Evolutionary conservation across 2,888 invertebrate genomes (phyloP).

Genomic region (Tenthredo livida): DNA sequence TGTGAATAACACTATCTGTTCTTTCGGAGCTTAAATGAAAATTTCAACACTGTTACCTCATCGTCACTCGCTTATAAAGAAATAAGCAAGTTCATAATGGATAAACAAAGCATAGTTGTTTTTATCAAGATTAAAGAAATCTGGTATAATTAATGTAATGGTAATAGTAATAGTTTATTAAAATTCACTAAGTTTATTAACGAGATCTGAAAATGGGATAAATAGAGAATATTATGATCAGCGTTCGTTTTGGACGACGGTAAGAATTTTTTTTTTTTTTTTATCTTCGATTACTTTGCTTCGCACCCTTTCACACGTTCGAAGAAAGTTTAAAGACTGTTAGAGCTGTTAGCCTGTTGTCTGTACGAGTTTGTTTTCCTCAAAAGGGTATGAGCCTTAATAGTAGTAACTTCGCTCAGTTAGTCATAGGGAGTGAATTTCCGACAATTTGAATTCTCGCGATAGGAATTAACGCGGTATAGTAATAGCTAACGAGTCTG

Average conservation of each 20-base stretch:
- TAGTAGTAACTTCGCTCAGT: background rate
- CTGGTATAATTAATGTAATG: too few relatives aligned
- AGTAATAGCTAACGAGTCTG: too few relatives aligned
- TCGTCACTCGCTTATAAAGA: background rate
- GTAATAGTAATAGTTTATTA: background rate
- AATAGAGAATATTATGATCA: background rate
- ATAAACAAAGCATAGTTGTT: background rate
- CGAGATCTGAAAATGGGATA: background rate
- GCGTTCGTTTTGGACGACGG: too few relatives aligned
- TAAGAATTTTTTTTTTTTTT: background rate
- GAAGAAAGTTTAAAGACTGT: background rate
- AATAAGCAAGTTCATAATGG: background rate
- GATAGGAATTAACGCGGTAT: background rate
- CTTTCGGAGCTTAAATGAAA: too few relatives aligned
- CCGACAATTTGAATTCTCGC: background rate
- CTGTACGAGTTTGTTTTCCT: background rate
- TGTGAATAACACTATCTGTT: background rate
- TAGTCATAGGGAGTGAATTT: background rate
- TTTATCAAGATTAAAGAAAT: background rate
- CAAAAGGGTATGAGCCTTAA: slow-evolving; percentile 10
- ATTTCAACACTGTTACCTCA: background rate
- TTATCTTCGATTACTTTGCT: background rate
- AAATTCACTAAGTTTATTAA: background rate
- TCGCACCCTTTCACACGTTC: background rate
- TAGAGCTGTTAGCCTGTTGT: background rate